Percentiles rank a stretch among this genome's conserved stretches.
phyloP scores from a whole-genome alignment of 2,113 vertebrate species.

The human (Homo sapiens) region GRCh38 chr3:59565001-59565500 shows the following conservation, averaged over 20 bases:
- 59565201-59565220: slow-evolving; percentile 36
- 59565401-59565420: not conserved
- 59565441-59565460: not conserved
- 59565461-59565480: not conserved
- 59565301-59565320: not conserved
- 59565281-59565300: not conserved
- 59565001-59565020: not conserved
- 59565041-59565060: not conserved
- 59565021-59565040: not conserved
- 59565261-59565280: slow-evolving; percentile 47
- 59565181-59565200: slow-evolving; percentile 56
- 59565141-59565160: not conserved
- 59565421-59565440: too few species aligned
- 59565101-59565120: slow-evolving; percentile 7
- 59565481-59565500: not conserved
- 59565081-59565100: slow-evolving; percentile 21
- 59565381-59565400: not conserved
- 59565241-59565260: slow-evolving; percentile 20
- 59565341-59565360: slow-evolving; percentile 12
- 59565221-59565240: slow-evolving; percentile 55
- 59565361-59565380: not conserved
- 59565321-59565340: not conserved
- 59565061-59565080: slow-evolving; percentile 41
- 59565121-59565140: slow-evolving; percentile 54
- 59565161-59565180: not conserved